These are phyloP conservation scores for Clarias laeviceps DNA, from an alignment of 2,797 vertebrate genomes.

Conservation along the genomic window DNA sequence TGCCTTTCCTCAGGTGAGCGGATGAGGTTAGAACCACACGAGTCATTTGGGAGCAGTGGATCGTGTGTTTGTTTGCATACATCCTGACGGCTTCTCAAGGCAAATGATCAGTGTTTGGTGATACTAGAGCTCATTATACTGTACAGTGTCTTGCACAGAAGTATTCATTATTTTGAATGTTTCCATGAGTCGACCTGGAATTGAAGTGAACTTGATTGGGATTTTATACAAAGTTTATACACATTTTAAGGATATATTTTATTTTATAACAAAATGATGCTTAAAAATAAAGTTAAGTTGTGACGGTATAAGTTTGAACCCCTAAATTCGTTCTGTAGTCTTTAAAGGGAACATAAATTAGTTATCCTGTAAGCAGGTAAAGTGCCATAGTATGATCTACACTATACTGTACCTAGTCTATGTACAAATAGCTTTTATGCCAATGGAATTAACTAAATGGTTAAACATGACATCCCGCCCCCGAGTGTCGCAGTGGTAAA, in stretches of 20 bases:
- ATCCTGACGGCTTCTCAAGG: not conserved
- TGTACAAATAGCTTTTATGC: no score
- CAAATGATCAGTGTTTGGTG: not conserved
- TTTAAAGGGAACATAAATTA: no score
- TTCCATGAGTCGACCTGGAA: not conserved
- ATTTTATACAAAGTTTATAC: not conserved
- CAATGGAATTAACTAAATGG: no score
- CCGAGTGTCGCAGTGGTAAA: no score
- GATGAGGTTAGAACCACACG: slow-evolving; percentile 35
- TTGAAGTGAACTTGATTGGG: not conserved
- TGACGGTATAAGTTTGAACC: not conserved
- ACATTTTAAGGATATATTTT: no score
- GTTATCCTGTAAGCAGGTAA: not conserved
- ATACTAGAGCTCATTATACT: not conserved
- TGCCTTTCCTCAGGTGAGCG: slow-evolving; percentile 70
- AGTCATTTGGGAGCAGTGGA: slow-evolving; percentile 8
- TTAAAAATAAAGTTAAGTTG: no score
- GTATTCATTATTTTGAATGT: not conserved
- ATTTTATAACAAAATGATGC: no score
- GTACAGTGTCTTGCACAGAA: not conserved
- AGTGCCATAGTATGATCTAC: not conserved
- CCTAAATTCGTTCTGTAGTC: no score
- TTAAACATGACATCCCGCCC: no score
- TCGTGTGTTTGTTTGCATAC: slow-evolving; percentile 24
- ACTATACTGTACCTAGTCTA: no score